Conservation (phyloP, 2,797 vertebrate species). For the Manis pentadactyla region DNA sequence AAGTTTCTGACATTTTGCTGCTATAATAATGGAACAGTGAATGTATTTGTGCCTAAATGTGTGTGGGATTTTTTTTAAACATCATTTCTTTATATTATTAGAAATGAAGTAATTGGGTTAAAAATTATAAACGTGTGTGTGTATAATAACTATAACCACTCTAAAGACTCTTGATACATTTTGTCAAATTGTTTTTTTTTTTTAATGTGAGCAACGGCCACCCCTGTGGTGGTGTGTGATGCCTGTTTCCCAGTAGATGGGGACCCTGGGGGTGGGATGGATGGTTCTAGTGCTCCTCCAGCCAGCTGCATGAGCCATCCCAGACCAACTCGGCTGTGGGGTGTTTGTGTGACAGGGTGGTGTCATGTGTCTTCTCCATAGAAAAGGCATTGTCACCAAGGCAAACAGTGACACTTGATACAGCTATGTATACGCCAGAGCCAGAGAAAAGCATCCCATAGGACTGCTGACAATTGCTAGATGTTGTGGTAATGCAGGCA, state of each 20-base stretch:
- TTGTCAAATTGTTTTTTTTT: not conserved
- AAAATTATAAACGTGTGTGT: not conserved
- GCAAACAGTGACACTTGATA: conserved; percentile 41
- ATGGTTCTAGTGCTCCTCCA: not conserved
- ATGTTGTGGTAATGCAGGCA: not conserved
- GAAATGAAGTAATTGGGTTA: not conserved
- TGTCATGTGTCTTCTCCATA: conserved; percentile 47
- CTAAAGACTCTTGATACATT: not conserved
- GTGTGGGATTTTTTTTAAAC: not conserved
- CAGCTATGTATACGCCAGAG: not conserved
- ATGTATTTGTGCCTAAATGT: not conserved
- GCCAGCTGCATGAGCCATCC: not conserved
- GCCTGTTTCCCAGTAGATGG: rapidly evolving
- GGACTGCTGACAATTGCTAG: not conserved
- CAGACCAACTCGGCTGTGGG: not conserved
- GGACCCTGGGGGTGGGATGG: not conserved
- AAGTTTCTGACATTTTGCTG: conserved; percentile 30
- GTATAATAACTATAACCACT: not conserved
- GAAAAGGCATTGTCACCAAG: conserved; percentile 28
- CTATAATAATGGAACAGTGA: not conserved
- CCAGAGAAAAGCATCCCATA: not conserved
- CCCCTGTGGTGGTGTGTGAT: rapidly evolving
- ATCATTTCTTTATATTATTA: not conserved
- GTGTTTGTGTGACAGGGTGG: not conserved
- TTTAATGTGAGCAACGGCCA: not conserved